Evolutionary conservation across 2,797 vertebrate genomes (phyloP), one percentile per base, ranked within the genome.

Genomic region (Brachymystax lenok): DNA sequence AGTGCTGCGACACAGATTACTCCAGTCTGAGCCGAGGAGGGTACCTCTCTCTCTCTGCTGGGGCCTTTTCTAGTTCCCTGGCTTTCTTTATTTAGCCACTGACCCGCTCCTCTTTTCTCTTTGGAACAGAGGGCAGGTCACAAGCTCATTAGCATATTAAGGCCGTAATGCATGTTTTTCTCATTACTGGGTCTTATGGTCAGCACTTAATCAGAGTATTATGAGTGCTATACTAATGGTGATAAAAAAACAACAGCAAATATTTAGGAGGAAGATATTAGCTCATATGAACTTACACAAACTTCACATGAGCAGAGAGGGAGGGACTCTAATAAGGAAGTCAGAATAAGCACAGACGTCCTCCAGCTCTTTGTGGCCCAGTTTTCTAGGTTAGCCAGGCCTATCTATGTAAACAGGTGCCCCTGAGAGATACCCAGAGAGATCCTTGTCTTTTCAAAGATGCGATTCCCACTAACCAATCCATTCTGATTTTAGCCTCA

Each of bases 1-100:
- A 75, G 54, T 81, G 85, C 72, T 51, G 80, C 85, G 88, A 84
- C 87, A 88, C 84, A 88, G 89, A 90, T 91, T 90, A 90, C 83
- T 86, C 78, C 72, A 1, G 24, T 80, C 70, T 59, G 72, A 2
- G 28, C 80, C 63, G 28, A 35, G 24, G 7, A 40, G 52, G 54
- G 19, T 54, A 54, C 61, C 30, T 33, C 80, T 46, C 40, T 46
- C 40, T 75, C 74, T 10, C 28, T 56, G 17, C 50, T 59, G 13
- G 46, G 70, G 14, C 46, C 16, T 77, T 76, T 63, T 84, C 10
- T 67, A 59, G 77, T 81, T 77, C 68, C 0, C 52, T 76, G 78
- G 79, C 79, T 35, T 12, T 81, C 77, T 82, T 72, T 71, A 75
- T 84, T 67, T 79, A 69, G 73, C 61, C 68, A 71, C 52, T 82